Evolutionary conservation across 92 coral and sea anemone genomes (phyloP), one percentile per base, ranked within the genome.

Genomic region (Actinostola sp.): DNA sequence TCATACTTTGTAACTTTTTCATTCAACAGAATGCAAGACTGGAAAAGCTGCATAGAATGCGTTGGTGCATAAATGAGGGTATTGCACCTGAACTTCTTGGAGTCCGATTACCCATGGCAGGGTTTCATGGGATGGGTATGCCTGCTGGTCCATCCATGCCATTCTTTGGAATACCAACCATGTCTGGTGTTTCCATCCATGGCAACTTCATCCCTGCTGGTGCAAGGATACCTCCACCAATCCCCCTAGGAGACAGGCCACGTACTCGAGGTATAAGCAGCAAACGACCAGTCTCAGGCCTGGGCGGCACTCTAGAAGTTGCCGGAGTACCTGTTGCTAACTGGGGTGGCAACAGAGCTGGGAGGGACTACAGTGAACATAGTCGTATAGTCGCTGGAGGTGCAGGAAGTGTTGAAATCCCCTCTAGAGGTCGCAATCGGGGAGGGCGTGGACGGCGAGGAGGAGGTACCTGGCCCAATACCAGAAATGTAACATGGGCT

Each of bases 271-370:
- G 98, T 23, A 86, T 91, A 29, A 89, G 82, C 38, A 94, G 98
- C 71, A 88, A 63, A 50, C 89, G 96, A 61, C 91, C 97, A 29
- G 98, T 94, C 41, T 94, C 98, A 1, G 98, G 98, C 17, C 51
- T 94, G n/a, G 98, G 98, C 15, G 98, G 98, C 31, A 93, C 93
- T 26, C 76, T 94, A 35, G 97, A 94, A 63, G 98, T 94, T 28
- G 98, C 98, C 10, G 98, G 98, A 1, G 93, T 94, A 36, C 97
- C 98, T 55, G 94, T 91, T 23, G 98, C 98, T 30, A 86, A 92
- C 49, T 94, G 93, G 89, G 55, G 74, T 3, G 98, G 98, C 0
- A 94, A 94, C 92, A 89, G 91, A 67, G 98, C 97, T 6, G 98
- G 98, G 44, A 90, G 98, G 15, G 98, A 93, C 61, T 94, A 94